Evolutionary conservation across 2,797 vertebrate genomes (phyloP), one percentile per base, ranked within the genome.

Genomic region (Ispidina lecontei): DNA sequence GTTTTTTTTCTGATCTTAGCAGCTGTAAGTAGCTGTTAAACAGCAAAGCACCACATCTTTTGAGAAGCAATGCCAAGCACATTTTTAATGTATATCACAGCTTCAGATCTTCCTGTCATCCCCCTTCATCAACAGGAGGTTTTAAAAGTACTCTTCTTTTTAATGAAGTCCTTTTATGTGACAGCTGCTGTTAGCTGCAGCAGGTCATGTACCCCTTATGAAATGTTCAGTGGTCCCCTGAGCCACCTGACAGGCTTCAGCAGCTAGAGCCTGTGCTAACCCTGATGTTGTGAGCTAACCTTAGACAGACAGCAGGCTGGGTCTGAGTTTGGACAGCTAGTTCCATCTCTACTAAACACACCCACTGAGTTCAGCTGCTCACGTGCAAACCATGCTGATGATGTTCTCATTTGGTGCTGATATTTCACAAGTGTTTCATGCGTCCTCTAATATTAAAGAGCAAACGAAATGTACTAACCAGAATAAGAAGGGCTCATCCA

Each of bases 391-490:
- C 83, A 80, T 87, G 95, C 81, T 96, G 79, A 94, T 96, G 96
- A 90, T 87, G 69, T 96, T 96, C 87, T 93, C 94, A 85, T 97
- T 96, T 97, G 96, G 90, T 96, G 96, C 96, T 98, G 97, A 96
- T 97, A 95, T 90, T 97, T 98, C 98, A 98, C 97, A 97, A 97
- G 97, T 97, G 96, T 98, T 98, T 98, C 98, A 98, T 98, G 97
- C 97, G 41, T 98, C 98, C 98, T 98, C 97, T 97, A 33, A 91
- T 96, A n/a, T n/a, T n/a, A n/a, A 96, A 95, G 93, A 90, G 44
- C 72, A 94, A 83, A 44, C 31, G 4, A 94, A 93, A 90, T 93
- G 76, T 97, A 97, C 97, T 98, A 97, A 98, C 92, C 91, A 95
- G 86, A 94, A 92, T 96, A 97, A 96, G 93, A 90, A 94, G 94